Base-by-base conservation (phyloP, 92 coral and sea anemone genomes). In the Porites cylindrica region DNA sequence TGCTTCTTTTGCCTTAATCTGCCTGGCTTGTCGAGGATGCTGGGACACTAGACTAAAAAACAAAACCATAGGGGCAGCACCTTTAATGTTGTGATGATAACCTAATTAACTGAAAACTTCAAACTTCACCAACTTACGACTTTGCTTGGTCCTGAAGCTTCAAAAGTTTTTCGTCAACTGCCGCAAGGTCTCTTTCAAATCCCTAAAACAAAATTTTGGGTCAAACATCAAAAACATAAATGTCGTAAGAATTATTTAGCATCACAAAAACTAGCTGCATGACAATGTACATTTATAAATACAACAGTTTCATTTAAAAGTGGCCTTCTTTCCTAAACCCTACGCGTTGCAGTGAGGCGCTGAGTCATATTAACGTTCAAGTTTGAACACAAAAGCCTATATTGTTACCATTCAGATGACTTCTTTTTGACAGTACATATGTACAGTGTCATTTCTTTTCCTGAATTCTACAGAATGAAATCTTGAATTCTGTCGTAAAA, bases 1-100 rank as follows among this genome's bases (percentile, higher is more conserved):
- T 23, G 90, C 92, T 76, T 96, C 99, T 70, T 92, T 96, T 29
- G 91, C 88, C 82, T 91, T 91, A 51, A 96, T 96, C 84, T 96
- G 99, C 11, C 93, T 85, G 32, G 95, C 96, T 86, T 96, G 99
- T 12, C 99, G 95, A 62, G 99, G 98, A 77, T 96, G 99, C 8
- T 93, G 93, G 16, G 82, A 83, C 0, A 96, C 96, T 26, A 96
- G 94, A 4, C 98, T 95, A 29, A 14, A 18, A 86, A 66, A 62
- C 16, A 12, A 73, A 52, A 21, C 18, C 12, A 0, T 17, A 60
- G 16, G 13, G 17, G 12, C 8, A 12, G 52, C 19, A 54, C 63
- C 2, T 54, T 82, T n/a, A 11, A 12, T 23, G 6, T 56, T 5
- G 14, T 7, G 8, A n/a, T 9, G 19, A 63, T 7, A 10, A 20